phyloP scores from a whole-genome alignment of 2,797 vertebrate genomes.

The Silurus aristotelis region DNA sequence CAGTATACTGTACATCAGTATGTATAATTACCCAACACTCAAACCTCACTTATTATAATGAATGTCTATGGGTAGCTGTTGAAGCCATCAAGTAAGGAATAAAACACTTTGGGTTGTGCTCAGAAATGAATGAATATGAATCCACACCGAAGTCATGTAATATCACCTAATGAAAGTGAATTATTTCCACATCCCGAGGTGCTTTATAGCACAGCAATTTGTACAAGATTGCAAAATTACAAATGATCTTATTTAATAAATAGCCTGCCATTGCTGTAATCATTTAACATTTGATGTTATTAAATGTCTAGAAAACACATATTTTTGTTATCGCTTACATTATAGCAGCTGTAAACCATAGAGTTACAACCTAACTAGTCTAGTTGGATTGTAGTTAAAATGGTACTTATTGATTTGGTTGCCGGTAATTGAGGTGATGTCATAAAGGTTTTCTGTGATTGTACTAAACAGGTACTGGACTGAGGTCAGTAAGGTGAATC shows the following conservation, averaged over 20 bases:
- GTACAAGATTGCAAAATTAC: neutral
- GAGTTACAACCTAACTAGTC: too few relatives aligned
- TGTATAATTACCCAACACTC: neutral
- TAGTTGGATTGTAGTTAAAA: too few relatives aligned
- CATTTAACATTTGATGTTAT: neutral
- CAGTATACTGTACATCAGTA: neutral
- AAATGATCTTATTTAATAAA: too few relatives aligned
- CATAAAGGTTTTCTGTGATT: too few relatives aligned
- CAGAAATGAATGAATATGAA: neutral
- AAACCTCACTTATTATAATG: neutral
- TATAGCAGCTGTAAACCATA: too few relatives aligned
- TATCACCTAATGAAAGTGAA: neutral
- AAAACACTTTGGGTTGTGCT: neutral
- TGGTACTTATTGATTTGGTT: too few relatives aligned
- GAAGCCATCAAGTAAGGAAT: neutral
- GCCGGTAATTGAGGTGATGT: too few relatives aligned
- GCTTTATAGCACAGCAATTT: neutral
- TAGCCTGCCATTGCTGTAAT: neutral
- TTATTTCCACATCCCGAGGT: neutral
- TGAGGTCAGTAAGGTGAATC: too few relatives aligned
- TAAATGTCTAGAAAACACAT: too few relatives aligned
- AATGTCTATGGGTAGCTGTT: neutral
- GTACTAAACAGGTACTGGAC: too few relatives aligned
- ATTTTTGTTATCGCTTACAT: too few relatives aligned
- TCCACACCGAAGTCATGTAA: neutral